phyloP scores from a whole-genome alignment of 2,113 vertebrate genomes.

The Fulica atra region DNA sequence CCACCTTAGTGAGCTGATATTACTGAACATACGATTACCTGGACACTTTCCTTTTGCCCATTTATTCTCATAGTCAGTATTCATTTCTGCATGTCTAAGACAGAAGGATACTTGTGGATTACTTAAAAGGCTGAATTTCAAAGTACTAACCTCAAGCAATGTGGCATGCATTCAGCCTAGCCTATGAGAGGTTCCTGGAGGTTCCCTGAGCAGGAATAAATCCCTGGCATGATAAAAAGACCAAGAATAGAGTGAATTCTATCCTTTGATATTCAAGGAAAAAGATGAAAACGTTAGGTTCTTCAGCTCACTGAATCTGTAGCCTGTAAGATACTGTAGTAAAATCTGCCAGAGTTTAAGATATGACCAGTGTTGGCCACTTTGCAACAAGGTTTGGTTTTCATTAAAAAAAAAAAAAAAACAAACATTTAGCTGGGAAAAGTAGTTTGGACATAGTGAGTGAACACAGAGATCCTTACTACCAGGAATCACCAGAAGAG shows the following conservation, averaged over 20 bases:
- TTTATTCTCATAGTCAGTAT: background rate
- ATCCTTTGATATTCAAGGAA: background rate
- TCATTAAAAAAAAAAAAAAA: background rate
- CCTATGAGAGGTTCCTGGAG: background rate
- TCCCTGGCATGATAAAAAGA: background rate
- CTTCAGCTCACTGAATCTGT: background rate
- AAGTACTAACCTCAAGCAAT: background rate
- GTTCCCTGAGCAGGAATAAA: background rate
- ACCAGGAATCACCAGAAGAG: background rate
- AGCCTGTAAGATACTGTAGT: background rate
- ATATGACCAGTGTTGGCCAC: background rate
- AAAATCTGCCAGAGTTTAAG: background rate
- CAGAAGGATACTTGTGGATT: background rate
- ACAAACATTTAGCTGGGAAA: background rate
- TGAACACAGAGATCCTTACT: background rate
- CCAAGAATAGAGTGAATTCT: background rate
- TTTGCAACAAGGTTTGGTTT: background rate
- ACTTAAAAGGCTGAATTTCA: too few species aligned
- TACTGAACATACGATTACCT: background rate
- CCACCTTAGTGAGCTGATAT: background rate
- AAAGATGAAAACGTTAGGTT: background rate
- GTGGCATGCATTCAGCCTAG: rapidly evolving
- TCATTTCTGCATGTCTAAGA: background rate
- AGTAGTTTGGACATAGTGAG: background rate
- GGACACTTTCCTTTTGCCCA: background rate